Evolutionary conservation across 2,797 vertebrate species (phyloP).

Genomic region (Cyclura pinguis): DNA sequence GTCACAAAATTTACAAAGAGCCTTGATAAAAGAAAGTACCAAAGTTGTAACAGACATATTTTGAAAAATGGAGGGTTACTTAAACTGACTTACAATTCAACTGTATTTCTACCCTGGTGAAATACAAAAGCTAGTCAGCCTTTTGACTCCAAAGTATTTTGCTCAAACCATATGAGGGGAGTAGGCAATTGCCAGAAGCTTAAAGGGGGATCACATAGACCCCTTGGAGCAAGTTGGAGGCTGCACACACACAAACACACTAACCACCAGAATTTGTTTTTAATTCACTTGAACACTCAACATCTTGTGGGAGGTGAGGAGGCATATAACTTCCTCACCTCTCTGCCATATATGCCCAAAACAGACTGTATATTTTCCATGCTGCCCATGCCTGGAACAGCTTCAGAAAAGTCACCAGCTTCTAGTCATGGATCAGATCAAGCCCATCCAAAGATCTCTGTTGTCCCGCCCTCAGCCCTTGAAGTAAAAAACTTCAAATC

Average conservation of each 20-base stretch:
- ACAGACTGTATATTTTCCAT: background rate
- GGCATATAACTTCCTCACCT: too few species aligned
- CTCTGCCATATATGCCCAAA: background rate
- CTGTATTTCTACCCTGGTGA: background rate
- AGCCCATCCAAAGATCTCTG: background rate
- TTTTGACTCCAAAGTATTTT: background rate
- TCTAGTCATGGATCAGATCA: background rate
- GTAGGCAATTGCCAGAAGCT: too few species aligned
- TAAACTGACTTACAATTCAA: background rate
- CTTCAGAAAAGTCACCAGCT: background rate
- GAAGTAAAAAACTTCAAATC: background rate
- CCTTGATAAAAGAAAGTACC: background rate
- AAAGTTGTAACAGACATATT: too few species aligned
- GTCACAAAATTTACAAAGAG: background rate
- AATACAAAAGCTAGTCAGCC: background rate
- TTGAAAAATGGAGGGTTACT: background rate
- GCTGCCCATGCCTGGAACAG: background rate
- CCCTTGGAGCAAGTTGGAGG: too few species aligned
- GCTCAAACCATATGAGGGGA: background rate
- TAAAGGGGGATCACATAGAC: too few species aligned
- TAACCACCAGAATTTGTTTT: too few species aligned
- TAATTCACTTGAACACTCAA: too few species aligned
- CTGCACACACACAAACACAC: too few species aligned
- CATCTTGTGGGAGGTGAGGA: too few species aligned
- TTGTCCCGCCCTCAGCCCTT: background rate